phyloP scores from a whole-genome alignment of 2,888 invertebrate genomes.

The Invenusta paracnida region DNA sequence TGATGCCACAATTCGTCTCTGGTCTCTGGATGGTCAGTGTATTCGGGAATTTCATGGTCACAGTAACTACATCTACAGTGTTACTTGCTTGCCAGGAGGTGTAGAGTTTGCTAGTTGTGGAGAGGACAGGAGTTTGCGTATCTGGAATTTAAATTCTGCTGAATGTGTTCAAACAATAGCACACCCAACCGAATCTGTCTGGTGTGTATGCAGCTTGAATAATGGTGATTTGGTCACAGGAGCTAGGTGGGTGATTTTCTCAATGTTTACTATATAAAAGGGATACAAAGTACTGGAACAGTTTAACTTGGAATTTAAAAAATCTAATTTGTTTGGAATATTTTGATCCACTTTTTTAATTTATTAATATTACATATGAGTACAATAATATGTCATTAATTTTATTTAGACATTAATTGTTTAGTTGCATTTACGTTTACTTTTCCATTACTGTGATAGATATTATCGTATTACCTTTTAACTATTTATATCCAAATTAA shows the following conservation, averaged over 20 bases:
- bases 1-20: conserved; percentile 78
- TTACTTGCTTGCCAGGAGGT: conserved; percentile 61
- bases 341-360: neutral
- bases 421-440: no score
- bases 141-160: conserved; percentile 69
- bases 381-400: no score
- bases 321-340: no score
- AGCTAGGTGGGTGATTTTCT: conserved; percentile 63
- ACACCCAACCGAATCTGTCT: conserved; percentile 80
- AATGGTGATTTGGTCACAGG: conserved; percentile 88
- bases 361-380: no score
- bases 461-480: no score
- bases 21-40: conserved; percentile 75
- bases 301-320: no score
- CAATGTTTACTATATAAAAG: no score
- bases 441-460: no score
- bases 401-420: no score
- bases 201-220: conserved; percentile 74
- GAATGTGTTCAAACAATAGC: conserved; percentile 66
- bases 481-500: no score
- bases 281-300: no score
- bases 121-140: conserved; percentile 78
- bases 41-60: conserved; percentile 69
- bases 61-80: conserved; percentile 76
- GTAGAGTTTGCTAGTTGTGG: conserved; percentile 73